A percentile compares a stretch with the other conserved stretches of the same genome.
Conservation (phyloP, 2,888 invertebrate genomes). For the Cantharis lateralis region DNA sequence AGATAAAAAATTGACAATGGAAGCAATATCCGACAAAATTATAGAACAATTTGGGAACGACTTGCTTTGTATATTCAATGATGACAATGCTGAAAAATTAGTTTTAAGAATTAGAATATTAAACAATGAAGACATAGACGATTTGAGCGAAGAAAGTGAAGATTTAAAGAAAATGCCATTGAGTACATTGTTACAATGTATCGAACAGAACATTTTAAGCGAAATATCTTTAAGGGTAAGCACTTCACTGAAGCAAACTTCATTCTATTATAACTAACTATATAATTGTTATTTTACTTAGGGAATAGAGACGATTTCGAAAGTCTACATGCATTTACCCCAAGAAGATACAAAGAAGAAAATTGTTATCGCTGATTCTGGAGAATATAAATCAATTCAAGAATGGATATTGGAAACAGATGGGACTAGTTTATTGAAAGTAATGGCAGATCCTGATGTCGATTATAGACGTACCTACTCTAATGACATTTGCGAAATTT, state of each 20-base stretch:
- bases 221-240: slow-evolving; percentile 92
- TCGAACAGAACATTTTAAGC: slow-evolving; percentile 98
- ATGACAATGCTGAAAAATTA: slow-evolving; percentile 98
- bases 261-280: no score
- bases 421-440: slow-evolving; percentile 97
- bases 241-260: no score
- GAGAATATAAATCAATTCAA: slow-evolving; percentile 97
- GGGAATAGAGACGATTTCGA: slow-evolving; percentile 93
- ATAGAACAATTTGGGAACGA: slow-evolving; percentile 99
- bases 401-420: slow-evolving; percentile 99
- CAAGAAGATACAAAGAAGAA: slow-evolving; percentile 98
- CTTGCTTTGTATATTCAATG: slow-evolving; percentile 98
- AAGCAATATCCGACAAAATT: slow-evolving; percentile 99
- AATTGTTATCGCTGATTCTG: slow-evolving; percentile 94
- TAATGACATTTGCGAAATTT: slow-evolving; percentile 99
- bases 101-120: slow-evolving; percentile 97
- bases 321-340: slow-evolving; percentile 99
- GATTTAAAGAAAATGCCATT: slow-evolving; percentile 99
- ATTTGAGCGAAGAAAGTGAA: slow-evolving; percentile 76
- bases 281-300: slow-evolving; percentile 35
- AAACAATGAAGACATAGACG: slow-evolving; percentile 92
- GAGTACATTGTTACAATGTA: slow-evolving; percentile 97
- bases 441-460: slow-evolving; percentile 93
- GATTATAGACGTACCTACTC: slow-evolving; percentile 97
- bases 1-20: slow-evolving; percentile 99